Percentiles rank a stretch among this genome's conserved stretches.
phyloP scores from a whole-genome alignment of 2,797 vertebrate species.

The Coregonus suidteri region DNA sequence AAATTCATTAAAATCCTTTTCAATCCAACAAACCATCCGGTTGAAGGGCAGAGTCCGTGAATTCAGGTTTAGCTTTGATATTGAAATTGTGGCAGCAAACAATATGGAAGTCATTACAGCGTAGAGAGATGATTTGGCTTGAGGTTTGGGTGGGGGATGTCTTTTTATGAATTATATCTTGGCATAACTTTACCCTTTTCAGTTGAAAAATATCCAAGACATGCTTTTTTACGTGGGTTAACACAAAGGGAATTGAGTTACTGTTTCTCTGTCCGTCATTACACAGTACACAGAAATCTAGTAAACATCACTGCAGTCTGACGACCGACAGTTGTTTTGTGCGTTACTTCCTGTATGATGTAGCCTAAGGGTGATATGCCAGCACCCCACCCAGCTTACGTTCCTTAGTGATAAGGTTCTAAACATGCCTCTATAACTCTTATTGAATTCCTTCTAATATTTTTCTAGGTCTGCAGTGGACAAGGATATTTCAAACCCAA shows the following conservation, averaged over 20 bases:
- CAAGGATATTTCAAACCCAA: neutral
- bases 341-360: neutral
- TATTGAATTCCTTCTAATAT: neutral
- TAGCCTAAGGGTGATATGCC: neutral
- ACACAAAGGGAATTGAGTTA: slow-evolving; percentile 5
- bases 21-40: slow-evolving; percentile 16
- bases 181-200: slow-evolving; percentile 8
- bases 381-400: neutral
- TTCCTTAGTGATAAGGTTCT: neutral
- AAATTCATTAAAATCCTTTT: slow-evolving; percentile 24
- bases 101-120: slow-evolving; percentile 7
- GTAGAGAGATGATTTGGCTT: slow-evolving; percentile 9
- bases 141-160: slow-evolving; percentile 8
- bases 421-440: neutral
- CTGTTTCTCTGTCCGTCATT: neutral
- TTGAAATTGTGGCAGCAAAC: slow-evolving; percentile 6
- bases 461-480: neutral
- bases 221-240: neutral
- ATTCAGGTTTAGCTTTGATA: slow-evolving; percentile 6
- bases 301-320: neutral
- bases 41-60: slow-evolving; percentile 15
- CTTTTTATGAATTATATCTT: slow-evolving; percentile 16
- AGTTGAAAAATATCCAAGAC: slow-evolving; percentile 3
- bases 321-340: neutral
- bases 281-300: neutral